These are phyloP conservation scores for Regulus satrapa DNA, from an alignment of 2,113 vertebrate genomes.

Conservation along the genomic window DNA sequence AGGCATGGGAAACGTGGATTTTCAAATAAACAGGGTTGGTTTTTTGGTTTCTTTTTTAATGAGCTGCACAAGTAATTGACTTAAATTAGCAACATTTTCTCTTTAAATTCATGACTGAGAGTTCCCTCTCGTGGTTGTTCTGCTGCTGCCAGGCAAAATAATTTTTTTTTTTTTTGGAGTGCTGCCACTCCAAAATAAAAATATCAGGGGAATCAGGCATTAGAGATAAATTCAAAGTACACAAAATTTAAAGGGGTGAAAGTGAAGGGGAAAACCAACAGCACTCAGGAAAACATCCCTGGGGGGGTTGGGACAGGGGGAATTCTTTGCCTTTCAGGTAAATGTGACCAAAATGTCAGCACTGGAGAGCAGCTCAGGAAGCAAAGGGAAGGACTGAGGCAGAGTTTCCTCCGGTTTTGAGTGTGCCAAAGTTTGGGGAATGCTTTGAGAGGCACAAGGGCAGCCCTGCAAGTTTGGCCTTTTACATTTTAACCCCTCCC, in stretches of 20 bases:
- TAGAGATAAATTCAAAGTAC: not conserved
- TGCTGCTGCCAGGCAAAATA: not conserved
- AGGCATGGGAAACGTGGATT: not conserved
- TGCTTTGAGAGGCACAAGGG: not conserved
- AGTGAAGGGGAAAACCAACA: not conserved
- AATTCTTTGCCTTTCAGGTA: not conserved
- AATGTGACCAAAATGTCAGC: not conserved
- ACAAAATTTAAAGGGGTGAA: not conserved
- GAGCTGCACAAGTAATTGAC: not conserved
- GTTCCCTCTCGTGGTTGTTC: slow-evolving; percentile 62
- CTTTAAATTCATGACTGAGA: not conserved
- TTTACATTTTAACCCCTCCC: not conserved
- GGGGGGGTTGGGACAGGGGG: not conserved
- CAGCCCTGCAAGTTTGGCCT: not conserved
- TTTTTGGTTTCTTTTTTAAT: not conserved
- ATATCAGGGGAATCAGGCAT: accelerated
- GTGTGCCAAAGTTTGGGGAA: not conserved
- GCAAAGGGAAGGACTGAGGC: not conserved
- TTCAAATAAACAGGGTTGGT: not conserved
- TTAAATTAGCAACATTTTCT: not conserved
- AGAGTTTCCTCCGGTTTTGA: not conserved
- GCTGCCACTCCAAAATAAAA: not conserved
- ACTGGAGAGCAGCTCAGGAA: not conserved
- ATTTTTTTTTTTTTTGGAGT: too few species aligned
- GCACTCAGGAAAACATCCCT: accelerated